Evolutionary conservation across 2,797 vertebrate species (phyloP).

Genomic region (Melanotaenia pygmaea): DNA sequence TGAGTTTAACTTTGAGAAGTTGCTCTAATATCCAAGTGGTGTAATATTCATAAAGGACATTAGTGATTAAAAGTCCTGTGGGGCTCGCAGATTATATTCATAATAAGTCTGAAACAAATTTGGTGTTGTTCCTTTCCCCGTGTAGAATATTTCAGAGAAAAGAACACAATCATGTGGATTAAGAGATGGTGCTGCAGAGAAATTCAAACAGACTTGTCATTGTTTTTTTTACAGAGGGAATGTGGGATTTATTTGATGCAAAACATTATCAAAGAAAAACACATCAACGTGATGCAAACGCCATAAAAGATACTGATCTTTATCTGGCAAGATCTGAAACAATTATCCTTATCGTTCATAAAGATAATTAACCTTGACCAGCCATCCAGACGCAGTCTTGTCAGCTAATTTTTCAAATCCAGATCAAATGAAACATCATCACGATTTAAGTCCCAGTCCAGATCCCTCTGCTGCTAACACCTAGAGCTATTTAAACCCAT

Average conservation of each 20-base stretch:
- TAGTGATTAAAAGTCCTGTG: background rate
- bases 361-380: slow-evolving; percentile 1
- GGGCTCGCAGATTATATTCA: background rate
- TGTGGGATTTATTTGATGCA: background rate
- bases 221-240: background rate
- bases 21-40: slow-evolving; percentile 11
- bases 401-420: background rate
- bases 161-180: background rate
- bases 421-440: slow-evolving; percentile 5
- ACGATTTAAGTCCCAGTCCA: slow-evolving; percentile 17
- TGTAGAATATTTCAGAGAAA: background rate
- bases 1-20: slow-evolving; percentile 23
- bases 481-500: slow-evolving; percentile 64
- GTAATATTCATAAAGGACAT: background rate
- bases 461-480: slow-evolving; percentile 55
- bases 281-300: background rate
- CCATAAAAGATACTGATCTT: background rate
- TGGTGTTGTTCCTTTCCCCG: background rate
- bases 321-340: background rate
- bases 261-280: background rate
- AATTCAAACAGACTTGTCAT: background rate
- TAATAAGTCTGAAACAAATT: background rate
- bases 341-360: background rate
- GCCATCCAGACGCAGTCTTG: background rate
- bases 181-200: background rate